Base-by-base conservation (phyloP, 2,888 invertebrate genomes). In the Caenorhabditis becei region DNA sequence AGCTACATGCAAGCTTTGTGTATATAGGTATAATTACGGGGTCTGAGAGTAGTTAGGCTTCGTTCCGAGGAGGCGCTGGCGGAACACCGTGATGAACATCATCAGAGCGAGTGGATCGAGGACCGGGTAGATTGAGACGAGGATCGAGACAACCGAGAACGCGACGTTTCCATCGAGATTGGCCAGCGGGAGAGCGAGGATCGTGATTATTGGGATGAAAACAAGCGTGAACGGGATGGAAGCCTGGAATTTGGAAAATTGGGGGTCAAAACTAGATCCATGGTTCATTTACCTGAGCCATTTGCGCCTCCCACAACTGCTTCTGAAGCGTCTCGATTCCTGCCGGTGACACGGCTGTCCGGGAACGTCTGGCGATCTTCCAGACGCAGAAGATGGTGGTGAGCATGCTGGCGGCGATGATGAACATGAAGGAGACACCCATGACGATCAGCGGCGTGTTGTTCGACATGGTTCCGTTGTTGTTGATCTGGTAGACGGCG, bases 51-150 rank as follows among this genome's bases (percentile, higher is more conserved):
- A n/a, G n/a, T n/a, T n/a, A n/a, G n/a, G n/a, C n/a, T n/a, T n/a
- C n/a, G n/a, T n/a, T n/a, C n/a, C n/a, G 32, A 32, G 32, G n/a
- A 54, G 1, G 14, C 0, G 14, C 18, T 66, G 32, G 10, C 72
- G 63, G 20, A 56, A 72, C 14, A 32, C 47, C 20, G 35, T 44
- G 26, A 72, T 56, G 1, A 56, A 14, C 16, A 65, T 41, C 11
- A 58, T 49, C 10, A 72, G 5, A 5, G 63, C 63, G 37, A 72
- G 58, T 16, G 72, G 72, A 20, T 72, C 72, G 10, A 72, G 5
- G 49, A 56, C n/a, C 28, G 63, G 63, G 10, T 44, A 72, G 20
- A 65, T 1, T 2, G 56, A 23, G 5, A 72, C 35, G 26, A 72
- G 23, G 14, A 72, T 8, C 4, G 44, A 49, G 18, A 56, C 47